Evolutionary conservation across 2,113 vertebrate genomes (phyloP).

Genomic region (Poicephalus gulielmi): DNA sequence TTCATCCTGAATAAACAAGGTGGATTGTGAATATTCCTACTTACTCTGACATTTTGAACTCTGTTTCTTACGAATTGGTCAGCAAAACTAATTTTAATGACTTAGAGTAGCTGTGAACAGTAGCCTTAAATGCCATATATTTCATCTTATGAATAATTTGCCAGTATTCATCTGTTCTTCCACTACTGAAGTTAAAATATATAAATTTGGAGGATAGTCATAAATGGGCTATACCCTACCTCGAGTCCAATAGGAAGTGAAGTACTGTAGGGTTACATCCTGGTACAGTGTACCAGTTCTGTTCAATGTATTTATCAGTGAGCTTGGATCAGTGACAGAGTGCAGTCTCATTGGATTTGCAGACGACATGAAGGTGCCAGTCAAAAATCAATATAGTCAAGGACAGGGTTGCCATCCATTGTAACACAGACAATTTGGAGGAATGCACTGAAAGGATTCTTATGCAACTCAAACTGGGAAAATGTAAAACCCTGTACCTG

Average conservation of each 20-base stretch:
- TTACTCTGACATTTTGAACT: background rate
- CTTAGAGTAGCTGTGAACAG: background rate
- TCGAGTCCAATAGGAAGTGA: background rate
- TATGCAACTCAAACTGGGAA: background rate
- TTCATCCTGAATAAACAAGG: background rate
- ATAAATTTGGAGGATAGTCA: background rate
- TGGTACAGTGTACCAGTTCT: background rate
- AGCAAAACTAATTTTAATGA: background rate
- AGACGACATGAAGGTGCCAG: background rate
- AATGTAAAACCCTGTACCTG: background rate
- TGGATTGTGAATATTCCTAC: background rate
- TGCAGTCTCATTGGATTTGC: background rate
- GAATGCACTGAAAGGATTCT: background rate
- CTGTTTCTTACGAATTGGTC: background rate
- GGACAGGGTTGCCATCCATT: background rate
- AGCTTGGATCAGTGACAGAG: background rate
- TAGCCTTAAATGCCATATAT: background rate
- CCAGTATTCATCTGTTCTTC: background rate
- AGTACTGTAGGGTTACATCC: background rate
- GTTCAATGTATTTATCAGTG: background rate
- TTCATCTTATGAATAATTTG: background rate
- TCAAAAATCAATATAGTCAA: rapidly evolving
- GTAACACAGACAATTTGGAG: background rate
- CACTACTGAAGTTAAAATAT: background rate
- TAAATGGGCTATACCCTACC: background rate